Conservation (phyloP, 1,140 invertebrate species). For the Glomeris maerens region DNA sequence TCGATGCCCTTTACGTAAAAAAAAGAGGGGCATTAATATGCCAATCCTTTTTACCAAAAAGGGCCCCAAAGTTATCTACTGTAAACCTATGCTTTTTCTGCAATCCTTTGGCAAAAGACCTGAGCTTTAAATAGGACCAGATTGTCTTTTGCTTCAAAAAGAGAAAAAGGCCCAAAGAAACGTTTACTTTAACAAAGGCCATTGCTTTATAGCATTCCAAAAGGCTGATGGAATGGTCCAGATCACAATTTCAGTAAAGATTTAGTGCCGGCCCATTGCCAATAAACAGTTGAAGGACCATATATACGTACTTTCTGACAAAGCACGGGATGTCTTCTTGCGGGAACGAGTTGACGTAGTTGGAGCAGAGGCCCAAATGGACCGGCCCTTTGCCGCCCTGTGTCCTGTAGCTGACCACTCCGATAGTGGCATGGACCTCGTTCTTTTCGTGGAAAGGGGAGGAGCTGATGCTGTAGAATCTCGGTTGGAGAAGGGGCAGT, state of each 20-base stretch:
- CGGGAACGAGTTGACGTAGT: slow-evolving; percentile 62
- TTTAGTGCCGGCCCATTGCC: not conserved
- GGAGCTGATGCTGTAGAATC: slow-evolving; percentile 63
- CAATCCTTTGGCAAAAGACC: not conserved
- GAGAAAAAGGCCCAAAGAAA: too few species aligned
- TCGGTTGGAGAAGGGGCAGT: slow-evolving; percentile 69
- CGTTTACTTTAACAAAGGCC: not conserved
- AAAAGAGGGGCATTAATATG: not conserved
- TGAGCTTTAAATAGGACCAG: not conserved
- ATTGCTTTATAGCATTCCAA: not conserved
- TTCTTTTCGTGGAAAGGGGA: slow-evolving; percentile 58
- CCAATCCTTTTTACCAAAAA: not conserved
- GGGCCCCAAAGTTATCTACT: not conserved
- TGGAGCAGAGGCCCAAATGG: slow-evolving; percentile 86
- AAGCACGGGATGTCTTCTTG: slow-evolving; percentile 64
- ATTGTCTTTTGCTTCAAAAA: too few species aligned
- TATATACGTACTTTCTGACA: slow-evolving; percentile 61
- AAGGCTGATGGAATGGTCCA: not conserved
- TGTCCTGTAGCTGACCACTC: slow-evolving; percentile 72
- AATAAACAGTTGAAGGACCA: too few species aligned
- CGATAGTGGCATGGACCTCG: slow-evolving; percentile 77
- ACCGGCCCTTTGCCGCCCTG: slow-evolving; percentile 61
- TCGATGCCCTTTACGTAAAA: slow-evolving; percentile 29
- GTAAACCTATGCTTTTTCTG: not conserved
- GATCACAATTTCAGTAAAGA: not conserved